phyloP scores from a whole-genome alignment of 2,113 vertebrate species.

The Callionymus lyra region DNA sequence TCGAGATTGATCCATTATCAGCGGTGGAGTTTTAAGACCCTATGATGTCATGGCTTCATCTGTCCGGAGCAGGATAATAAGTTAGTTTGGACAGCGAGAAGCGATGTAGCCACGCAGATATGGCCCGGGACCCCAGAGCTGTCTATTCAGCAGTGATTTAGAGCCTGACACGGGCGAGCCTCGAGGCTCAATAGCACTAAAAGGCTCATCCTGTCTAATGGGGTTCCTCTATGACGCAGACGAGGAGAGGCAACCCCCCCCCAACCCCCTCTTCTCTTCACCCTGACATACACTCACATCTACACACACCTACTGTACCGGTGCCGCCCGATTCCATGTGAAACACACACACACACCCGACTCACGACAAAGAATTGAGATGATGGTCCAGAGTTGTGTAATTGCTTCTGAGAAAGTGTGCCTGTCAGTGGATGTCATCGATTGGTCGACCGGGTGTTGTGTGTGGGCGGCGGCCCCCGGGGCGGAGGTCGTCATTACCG shows the following conservation, averaged over 20 bases:
- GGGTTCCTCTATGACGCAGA: slow-evolving; percentile 62
- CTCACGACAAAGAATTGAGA: slow-evolving; percentile 54
- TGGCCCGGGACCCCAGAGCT: slow-evolving; percentile 29
- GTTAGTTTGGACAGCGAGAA: slow-evolving; percentile 7
- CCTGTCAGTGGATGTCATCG: slow-evolving; percentile 45
- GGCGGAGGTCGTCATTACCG: slow-evolving; percentile 36
- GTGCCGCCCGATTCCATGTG: slow-evolving; percentile 9
- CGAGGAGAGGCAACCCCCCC: slow-evolving; percentile 29
- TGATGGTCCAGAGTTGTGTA: slow-evolving; percentile 46
- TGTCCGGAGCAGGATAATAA: not conserved
- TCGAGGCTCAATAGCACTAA: slow-evolving; percentile 65
- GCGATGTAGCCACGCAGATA: slow-evolving; percentile 3
- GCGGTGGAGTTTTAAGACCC: not conserved
- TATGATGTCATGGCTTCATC: not conserved
- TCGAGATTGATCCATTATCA: too few species aligned
- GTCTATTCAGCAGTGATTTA: slow-evolving; percentile 58
- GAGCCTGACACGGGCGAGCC: slow-evolving; percentile 38
- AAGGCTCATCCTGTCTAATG: slow-evolving; percentile 66
- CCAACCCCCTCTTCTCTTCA: slow-evolving; percentile 21
- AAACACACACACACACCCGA: not conserved
- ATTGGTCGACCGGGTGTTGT: slow-evolving; percentile 30
- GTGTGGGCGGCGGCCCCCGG: slow-evolving; percentile 44
- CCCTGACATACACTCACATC: slow-evolving; percentile 30
- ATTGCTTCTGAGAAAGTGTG: slow-evolving; percentile 54
- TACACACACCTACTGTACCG: not conserved